Base-by-base conservation (phyloP, 2,888 invertebrate genomes). In the Orchesella flavescens region DNA sequence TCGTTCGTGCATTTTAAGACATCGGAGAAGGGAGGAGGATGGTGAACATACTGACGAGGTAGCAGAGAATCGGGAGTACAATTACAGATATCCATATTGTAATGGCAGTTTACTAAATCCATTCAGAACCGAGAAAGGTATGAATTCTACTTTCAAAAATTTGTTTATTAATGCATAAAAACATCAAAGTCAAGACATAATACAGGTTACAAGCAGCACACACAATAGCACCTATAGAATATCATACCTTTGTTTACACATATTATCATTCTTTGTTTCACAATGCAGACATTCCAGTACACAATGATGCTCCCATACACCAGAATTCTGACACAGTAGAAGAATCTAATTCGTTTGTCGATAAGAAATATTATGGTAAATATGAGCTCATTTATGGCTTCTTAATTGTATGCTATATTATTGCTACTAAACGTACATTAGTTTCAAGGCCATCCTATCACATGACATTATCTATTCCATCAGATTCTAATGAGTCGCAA, bases 301-400 rank as follows among this genome's bases (percentile, higher is more conserved):
- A 68, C 12, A 43, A n/a, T 53, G 59, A 44, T 21, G 17, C 13
- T 9, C 43, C 68, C 2, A 4, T 46, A 65, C 46, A 17, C 9
- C 12, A 2, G 13, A 77, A 69, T 65, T 19, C 69, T 59, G 69
- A 34, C 17, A 53, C 63, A 49, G 21, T 55, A 24, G 57, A 68
- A 23, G 61, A 71, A 61, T 46, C 24, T 13, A 61, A 82, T 74
- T 23, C 74, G 23, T 82, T 82, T 19, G 46, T 76, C 49, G 75
- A 82, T 55, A 82, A 76, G 46, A 82, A 82, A 71, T 82, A 82
- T 53, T 82, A 82, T 55, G 82, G 82, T 80, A 78, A 57, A 43
- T 34, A 34, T n/a, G n/a, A n/a, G n/a, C n/a, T n/a, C n/a, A 34
- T 34, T 34, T 34, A 7, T 2, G 2, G 34, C n/a, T n/a, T n/a